Base-by-base conservation (phyloP, 2,888 invertebrate species). In the Himalopsyche anomala region DNA sequence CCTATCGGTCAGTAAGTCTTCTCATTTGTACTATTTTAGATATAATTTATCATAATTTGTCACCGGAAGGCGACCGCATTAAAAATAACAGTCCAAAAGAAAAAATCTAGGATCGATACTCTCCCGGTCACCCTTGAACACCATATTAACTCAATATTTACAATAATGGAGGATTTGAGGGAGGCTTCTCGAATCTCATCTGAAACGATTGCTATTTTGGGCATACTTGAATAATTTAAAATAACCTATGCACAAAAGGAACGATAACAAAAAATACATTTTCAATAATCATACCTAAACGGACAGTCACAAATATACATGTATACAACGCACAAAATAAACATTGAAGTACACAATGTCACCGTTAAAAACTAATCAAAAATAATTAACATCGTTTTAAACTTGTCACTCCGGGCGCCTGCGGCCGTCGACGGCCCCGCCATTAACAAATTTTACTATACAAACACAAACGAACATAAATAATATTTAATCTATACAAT, bases 1-100 rank as follows among this genome's bases (percentile, higher is more conserved):
- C 92, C 93, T 93, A 93, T 92, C 93, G 93, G 93, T 87, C 89
- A 92, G 93, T 93, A 93, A 93, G 93, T 93, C 93, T 93, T 93
- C 93, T 92, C 93, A 93, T 93, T 93, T 93, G 93, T 93, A 93
- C 93, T 93, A 93, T 93, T 93, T 92, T 93, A 93, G 93, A 93
- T 92, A 93, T 93, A 92, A 92, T 87, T 87, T 87, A 87, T 85
- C 86, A 74, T 84, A 84, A 86, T 86, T 62, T 19, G 28, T 62
- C 62, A 62, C 62, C 62, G 62, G 28, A 62, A 62, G 62, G 62
- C 62, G 62, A 62, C 62, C 62, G 62, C 62, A 28, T 62, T 62
- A 62, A 62, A 62, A 62, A 62, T 62, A 62, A 62, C 62, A 62
- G 62, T 62, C 62, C 62, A 62, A 62, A 62, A 62, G 62, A 62